phyloP scores from a whole-genome alignment of 1,140 invertebrate genomes.

The Asobara japonica region DNA sequence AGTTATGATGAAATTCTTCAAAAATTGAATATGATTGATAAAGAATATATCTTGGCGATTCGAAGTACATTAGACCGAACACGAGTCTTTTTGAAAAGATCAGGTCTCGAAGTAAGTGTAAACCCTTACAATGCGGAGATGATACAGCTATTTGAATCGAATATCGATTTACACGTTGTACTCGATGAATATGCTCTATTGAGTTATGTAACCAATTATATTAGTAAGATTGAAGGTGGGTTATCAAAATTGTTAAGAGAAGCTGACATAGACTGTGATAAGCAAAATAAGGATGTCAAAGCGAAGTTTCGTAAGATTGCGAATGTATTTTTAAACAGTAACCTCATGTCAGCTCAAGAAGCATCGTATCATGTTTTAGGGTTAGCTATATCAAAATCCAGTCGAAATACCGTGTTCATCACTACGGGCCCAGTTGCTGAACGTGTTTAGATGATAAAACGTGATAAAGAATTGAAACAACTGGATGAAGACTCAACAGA shows the following conservation, averaged over 20 bases:
- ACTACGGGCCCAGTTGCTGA: background rate
- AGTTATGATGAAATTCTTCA: too few species aligned
- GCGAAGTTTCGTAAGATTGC: slow-evolving; percentile 43
- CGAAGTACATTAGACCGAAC: background rate
- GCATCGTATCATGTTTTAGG: slow-evolving; percentile 43
- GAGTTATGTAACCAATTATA: too few species aligned
- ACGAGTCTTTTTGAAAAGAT: too few species aligned
- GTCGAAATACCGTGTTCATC: background rate
- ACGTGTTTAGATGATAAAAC: slow-evolving; percentile 11
- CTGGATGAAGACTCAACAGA: background rate
- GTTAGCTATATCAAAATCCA: slow-evolving; percentile 35
- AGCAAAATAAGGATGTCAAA: slow-evolving; percentile 25
- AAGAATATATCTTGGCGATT: too few species aligned
- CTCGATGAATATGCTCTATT: too few species aligned
- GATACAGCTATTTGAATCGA: too few species aligned
- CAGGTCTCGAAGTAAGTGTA: background rate
- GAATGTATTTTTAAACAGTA: slow-evolving; percentile 47
- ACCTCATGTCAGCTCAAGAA: slow-evolving; percentile 50
- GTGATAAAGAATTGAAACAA: background rate
- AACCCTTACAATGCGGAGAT: too few species aligned
- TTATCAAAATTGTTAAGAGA: slow-evolving; percentile 42
- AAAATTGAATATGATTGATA: too few species aligned
- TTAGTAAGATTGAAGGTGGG: slow-evolving; percentile 27
- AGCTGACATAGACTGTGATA: slow-evolving; percentile 31
- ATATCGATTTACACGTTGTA: too few species aligned